Conservation (phyloP, 35 echinoderm and acorn worm genomes). For the Anneissia japonica region DNA sequence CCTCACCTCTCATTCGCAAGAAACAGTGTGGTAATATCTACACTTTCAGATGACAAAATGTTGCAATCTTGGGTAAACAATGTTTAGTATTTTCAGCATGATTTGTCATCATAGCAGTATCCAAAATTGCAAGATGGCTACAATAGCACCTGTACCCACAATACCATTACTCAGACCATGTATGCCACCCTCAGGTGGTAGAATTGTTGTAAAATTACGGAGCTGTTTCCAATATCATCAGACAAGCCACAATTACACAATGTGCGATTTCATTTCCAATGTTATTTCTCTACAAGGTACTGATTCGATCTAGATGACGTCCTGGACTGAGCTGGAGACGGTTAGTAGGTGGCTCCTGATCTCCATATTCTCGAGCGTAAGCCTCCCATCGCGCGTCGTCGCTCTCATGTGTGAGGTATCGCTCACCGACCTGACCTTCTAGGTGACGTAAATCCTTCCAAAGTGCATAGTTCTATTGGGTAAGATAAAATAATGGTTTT, state of each 20-base stretch:
- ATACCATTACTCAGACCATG: not conserved
- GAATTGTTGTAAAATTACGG: not conserved
- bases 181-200: too few relatives aligned
- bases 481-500: not conserved
- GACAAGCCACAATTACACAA: not conserved
- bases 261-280: not conserved
- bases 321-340: not conserved
- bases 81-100: too few relatives aligned
- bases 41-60: too few relatives aligned
- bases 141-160: not conserved
- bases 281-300: not conserved
- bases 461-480: conserved; percentile 87
- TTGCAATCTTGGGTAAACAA: too few relatives aligned
- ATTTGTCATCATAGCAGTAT: too few relatives aligned
- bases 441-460: conserved; percentile 84
- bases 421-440: conserved; percentile 69
- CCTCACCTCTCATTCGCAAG: too few relatives aligned
- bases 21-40: too few relatives aligned
- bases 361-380: conserved; percentile 26
- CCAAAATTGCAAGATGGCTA: not conserved
- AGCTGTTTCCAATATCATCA: not conserved
- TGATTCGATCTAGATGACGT: not conserved
- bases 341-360: not conserved
- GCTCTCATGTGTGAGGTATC: conserved; percentile 95
- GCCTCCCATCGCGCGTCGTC: conserved; percentile 91